Evolutionary conservation across 2,113 vertebrate genomes (phyloP).

Genomic region (Ginglymostoma cirratum): DNA sequence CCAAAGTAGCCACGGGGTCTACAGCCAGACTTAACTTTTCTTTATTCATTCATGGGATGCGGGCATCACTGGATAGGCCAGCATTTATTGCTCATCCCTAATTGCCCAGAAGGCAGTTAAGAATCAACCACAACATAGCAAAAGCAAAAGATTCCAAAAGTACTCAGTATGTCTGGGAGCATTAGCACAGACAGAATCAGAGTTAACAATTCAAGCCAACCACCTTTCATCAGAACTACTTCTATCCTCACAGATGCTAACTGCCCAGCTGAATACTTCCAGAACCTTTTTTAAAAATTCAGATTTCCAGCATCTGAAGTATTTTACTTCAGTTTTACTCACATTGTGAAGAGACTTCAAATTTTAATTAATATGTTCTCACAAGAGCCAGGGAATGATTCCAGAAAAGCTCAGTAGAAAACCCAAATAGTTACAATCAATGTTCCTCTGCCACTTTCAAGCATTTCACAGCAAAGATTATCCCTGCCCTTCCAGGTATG

Average conservation of each 20-base stretch:
- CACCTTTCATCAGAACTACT: background rate
- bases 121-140: too few relatives aligned
- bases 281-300: background rate
- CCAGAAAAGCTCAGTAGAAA: background rate
- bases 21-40: background rate
- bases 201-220: background rate
- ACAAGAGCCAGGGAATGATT: background rate
- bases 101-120: too few relatives aligned
- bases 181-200: background rate
- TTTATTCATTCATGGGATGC: too few relatives aligned
- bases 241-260: background rate
- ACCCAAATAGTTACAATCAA: too few relatives aligned
- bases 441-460: background rate
- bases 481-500: background rate
- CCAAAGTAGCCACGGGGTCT: background rate
- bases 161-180: background rate
- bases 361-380: too few relatives aligned
- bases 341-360: background rate
- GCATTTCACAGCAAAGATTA: background rate
- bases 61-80: too few relatives aligned
- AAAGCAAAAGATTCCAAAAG: background rate
- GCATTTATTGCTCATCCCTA: too few relatives aligned
- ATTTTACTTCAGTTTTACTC: background rate
- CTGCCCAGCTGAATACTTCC: too few relatives aligned
- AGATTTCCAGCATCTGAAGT: background rate